phyloP scores from a whole-genome alignment of 2,797 vertebrate genomes.

The Chiloscyllium punctatum region DNA sequence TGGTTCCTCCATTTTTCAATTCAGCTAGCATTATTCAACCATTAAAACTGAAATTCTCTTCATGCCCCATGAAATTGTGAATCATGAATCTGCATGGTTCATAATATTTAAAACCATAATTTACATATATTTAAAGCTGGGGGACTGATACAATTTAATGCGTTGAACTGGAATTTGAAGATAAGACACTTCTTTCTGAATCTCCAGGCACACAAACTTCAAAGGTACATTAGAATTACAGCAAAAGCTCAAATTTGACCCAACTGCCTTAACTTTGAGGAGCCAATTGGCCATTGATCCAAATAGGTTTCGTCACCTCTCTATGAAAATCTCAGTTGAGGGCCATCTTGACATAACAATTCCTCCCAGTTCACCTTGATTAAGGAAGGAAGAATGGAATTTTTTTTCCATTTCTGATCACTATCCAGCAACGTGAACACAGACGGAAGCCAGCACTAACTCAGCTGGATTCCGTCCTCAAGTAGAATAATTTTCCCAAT shows the following conservation, averaged over 20 bases:
- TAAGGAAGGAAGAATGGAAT: neutral
- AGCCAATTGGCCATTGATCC: neutral
- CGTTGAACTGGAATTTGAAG: neutral
- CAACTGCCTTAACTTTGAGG: neutral
- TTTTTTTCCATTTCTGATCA: neutral
- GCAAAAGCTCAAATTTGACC: neutral
- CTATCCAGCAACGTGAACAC: neutral
- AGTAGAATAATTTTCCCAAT: neutral
- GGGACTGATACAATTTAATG: neutral
- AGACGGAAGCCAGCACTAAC: neutral
- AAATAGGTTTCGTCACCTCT: neutral
- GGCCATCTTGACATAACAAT: neutral
- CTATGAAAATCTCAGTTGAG: neutral
- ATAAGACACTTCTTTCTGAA: neutral
- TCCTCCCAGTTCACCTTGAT: neutral
- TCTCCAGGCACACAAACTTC: neutral
- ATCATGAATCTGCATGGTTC: neutral
- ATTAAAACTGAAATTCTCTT: neutral
- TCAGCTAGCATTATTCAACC: neutral
- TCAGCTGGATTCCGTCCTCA: neutral
- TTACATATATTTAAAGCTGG: neutral
- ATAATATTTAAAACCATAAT: neutral
- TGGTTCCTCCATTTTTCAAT: neutral
- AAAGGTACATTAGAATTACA: neutral
- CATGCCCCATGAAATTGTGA: neutral